Evolutionary conservation across 2,113 vertebrate species (phyloP).

Genomic region (Gallinago media): DNA sequence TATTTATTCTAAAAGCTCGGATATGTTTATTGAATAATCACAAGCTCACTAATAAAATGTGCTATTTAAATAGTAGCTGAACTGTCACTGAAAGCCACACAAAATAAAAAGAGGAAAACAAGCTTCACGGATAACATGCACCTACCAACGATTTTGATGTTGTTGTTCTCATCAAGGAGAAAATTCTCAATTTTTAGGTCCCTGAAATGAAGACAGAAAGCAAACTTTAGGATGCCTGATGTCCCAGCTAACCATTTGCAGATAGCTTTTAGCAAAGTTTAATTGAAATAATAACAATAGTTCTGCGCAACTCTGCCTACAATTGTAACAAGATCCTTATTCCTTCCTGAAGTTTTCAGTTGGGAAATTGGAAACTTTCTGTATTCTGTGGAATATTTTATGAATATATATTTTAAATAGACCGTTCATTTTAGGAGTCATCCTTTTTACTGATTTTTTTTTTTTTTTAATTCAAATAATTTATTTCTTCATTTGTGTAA

Average conservation of each 20-base stretch:
- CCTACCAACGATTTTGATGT: constrained; percentile 89
- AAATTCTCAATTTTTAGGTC: constrained; percentile 91
- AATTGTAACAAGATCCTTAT: background rate
- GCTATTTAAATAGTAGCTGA: background rate
- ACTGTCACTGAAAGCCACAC: background rate
- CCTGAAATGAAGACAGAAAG: constrained; percentile 65
- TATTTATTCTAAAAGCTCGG: background rate
- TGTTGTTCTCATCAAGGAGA: constrained; percentile 87
- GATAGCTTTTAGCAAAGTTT: background rate
- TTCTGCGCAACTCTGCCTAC: background rate
- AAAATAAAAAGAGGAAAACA: background rate
- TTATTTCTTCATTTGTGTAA: background rate
- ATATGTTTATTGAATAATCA: background rate
- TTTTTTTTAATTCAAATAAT: accelerated
- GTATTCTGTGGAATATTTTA: background rate
- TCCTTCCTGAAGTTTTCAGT: background rate
- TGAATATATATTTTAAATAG: background rate
- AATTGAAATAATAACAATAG: background rate
- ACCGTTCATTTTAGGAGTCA: background rate
- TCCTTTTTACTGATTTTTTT: background rate
- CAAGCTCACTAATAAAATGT: background rate
- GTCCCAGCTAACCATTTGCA: background rate
- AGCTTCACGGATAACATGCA: background rate
- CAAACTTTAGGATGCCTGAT: background rate
- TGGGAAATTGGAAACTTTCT: background rate